Evolutionary conservation across 2,888 invertebrate species (phyloP).

Genomic region (Ceramica pisi): DNA sequence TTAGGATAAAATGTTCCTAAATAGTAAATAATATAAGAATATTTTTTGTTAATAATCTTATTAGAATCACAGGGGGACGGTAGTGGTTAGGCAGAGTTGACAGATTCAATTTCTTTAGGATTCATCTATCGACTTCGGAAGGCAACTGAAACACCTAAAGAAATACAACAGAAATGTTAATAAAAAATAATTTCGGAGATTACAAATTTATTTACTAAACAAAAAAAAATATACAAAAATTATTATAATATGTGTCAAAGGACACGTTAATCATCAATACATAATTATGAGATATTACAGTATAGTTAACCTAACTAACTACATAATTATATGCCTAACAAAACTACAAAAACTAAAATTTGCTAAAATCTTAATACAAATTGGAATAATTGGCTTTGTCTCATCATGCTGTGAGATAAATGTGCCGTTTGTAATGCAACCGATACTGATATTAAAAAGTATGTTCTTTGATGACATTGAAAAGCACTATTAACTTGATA

Average conservation of each 20-base stretch:
- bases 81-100: conserved; percentile 8
- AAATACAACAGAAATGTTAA: conserved; percentile 23
- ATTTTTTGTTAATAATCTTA: conserved; percentile 13
- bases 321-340: neutral
- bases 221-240: conserved; percentile 7
- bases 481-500: conserved; percentile 26
- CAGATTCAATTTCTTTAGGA: neutral
- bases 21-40: conserved; percentile 40
- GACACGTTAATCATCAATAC: neutral
- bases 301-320: neutral
- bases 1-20: conserved; percentile 8
- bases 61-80: conserved; percentile 59
- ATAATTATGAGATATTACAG: conserved; percentile 3
- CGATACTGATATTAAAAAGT: conserved; percentile 13
- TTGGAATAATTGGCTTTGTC: conserved; percentile 25
- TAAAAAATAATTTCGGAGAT: conserved; percentile 37
- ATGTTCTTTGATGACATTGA: conserved; percentile 18
- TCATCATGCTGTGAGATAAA: neutral
- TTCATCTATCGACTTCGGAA: conserved; percentile 51
- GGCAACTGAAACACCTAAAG: conserved; percentile 2
- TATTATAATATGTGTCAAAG: conserved; percentile 2
- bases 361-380: conserved; percentile 27
- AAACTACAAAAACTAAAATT: conserved; percentile 28
- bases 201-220: conserved; percentile 25
- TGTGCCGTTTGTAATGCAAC: conserved; percentile 10